Percentiles rank a stretch among this genome's conserved stretches.
Conservation (phyloP, 1,140 invertebrate species). For the Harlomillsia oculata region DNA sequence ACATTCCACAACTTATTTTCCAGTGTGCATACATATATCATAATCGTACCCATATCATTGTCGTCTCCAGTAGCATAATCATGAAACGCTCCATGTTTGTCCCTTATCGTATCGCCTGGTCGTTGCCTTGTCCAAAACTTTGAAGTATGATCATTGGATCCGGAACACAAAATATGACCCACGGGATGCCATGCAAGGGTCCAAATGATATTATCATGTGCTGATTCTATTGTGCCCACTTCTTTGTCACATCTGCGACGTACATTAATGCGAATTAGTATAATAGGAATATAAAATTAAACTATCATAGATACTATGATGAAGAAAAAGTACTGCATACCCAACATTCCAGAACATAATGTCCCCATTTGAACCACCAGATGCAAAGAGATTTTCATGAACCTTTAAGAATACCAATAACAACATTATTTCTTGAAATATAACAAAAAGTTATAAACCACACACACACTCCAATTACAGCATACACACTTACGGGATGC, state of each 20-base stretch:
- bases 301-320: background rate
- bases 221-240: slow-evolving; percentile 93
- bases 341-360: slow-evolving; percentile 98
- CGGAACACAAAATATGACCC: slow-evolving; percentile 95
- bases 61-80: slow-evolving; percentile 54
- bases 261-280: background rate
- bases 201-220: slow-evolving; percentile 99
- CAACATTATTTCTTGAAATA: too few species aligned
- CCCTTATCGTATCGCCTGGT: slow-evolving; percentile 94
- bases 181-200: slow-evolving; percentile 97
- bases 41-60: slow-evolving; percentile 51
- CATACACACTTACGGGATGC: slow-evolving; percentile 62
- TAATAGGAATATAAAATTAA: background rate
- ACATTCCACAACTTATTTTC: background rate
- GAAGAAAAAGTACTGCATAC: slow-evolving; percentile 44
- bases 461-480: background rate
- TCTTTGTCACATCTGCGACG: slow-evolving; percentile 82
- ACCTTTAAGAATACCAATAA: slow-evolving; percentile 37
- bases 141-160: slow-evolving; percentile 94
- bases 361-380: slow-evolving; percentile 92
- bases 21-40: background rate
- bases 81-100: slow-evolving; percentile 50
- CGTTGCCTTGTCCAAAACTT: slow-evolving; percentile 99
- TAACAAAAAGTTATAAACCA: background rate
- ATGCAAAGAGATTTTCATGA: slow-evolving; percentile 91